Conservation (phyloP, 1,140 invertebrate species). For the Cotesia typhae region DNA sequence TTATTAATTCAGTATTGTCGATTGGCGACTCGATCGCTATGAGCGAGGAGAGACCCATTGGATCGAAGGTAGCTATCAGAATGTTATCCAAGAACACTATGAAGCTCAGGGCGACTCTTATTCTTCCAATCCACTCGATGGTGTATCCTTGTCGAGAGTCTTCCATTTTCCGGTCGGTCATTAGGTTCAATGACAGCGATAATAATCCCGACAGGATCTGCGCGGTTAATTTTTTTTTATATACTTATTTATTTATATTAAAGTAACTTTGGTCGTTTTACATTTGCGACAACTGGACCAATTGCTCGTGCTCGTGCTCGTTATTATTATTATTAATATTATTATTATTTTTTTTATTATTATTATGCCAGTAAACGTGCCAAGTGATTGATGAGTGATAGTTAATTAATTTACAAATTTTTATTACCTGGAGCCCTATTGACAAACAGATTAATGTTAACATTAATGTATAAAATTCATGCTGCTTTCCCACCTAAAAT, state of each 20-base stretch:
- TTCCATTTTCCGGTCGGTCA: conserved; percentile 79
- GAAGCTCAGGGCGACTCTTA: conserved; percentile 76
- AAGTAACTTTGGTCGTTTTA: conserved; percentile 25
- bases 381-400: conserved; percentile 15
- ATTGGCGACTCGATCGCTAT: conserved; percentile 9
- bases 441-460: conserved; percentile 82
- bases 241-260: no score
- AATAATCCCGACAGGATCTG: conserved; percentile 72
- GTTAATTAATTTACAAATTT: conserved; percentile 20
- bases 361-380: conserved; percentile 10
- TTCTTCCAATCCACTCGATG: conserved; percentile 75
- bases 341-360: neutral
- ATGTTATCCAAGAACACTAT: conserved; percentile 80
- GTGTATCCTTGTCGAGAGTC: conserved; percentile 73
- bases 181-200: conserved; percentile 76
- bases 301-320: conserved; percentile 32
- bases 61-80: conserved; percentile 82
- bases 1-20: neutral
- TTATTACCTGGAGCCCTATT: conserved; percentile 84
- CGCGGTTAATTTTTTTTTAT: conserved; percentile 56
- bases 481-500: conserved; percentile 74
- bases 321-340: neutral
- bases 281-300: conserved; percentile 40
- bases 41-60: conserved; percentile 54
- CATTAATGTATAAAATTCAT: conserved; percentile 85